Evolutionary conservation across 2,797 vertebrate species (phyloP), one percentile per base, ranked within the genome.

Genomic region (Sebastes nivosus): DNA sequence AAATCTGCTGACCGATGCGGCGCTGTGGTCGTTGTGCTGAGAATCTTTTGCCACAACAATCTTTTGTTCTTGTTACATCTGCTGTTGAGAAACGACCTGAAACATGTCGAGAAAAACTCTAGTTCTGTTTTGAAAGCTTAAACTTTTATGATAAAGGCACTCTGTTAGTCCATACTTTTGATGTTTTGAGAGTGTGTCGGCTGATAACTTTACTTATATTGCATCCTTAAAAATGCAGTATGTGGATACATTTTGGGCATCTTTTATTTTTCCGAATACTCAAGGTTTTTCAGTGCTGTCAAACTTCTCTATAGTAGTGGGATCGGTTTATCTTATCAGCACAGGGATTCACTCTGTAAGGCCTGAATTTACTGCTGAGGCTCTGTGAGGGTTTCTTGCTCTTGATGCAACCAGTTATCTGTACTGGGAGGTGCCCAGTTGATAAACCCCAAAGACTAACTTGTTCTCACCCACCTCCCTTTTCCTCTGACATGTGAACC

Each of bases 391-490:
- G 29, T 25, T 76, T 78, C 59, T 58, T 30, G 69, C 63, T 34
- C 67, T 60, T 74, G 71, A 67, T 54, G 68, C 20, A 65, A 46
- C 61, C 61, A 64, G 68, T 71, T 78, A 82, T 88, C 81, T 76
- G 57, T 52, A 27, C 65, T 80, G 70, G 83, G 76, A 79, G 73
- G 22, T 9, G 11, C 65, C 57, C 68, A 14, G 34, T 57, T 68
- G 74, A 82, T 82, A 86, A 71, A 55, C 20, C 50, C 3, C 0
- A 4, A 50, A 50, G 69, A 57, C 67, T 13, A 54, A 22, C 54
- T 64, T 58, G 60, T 69, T 78, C 59, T 82, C 66, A 71, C 52
- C 81, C 61, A 52, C 60, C 73, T 18, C 58, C 68, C 69, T 84
- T 73, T 76, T 73, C 71, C 84, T 78, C 29, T 32, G 3, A 65